These are phyloP conservation scores for Strongylocentrotus purpuratus DNA, from an alignment of 35 echinoderm and acorn worm genomes.

Conservation along the genomic window DNA sequence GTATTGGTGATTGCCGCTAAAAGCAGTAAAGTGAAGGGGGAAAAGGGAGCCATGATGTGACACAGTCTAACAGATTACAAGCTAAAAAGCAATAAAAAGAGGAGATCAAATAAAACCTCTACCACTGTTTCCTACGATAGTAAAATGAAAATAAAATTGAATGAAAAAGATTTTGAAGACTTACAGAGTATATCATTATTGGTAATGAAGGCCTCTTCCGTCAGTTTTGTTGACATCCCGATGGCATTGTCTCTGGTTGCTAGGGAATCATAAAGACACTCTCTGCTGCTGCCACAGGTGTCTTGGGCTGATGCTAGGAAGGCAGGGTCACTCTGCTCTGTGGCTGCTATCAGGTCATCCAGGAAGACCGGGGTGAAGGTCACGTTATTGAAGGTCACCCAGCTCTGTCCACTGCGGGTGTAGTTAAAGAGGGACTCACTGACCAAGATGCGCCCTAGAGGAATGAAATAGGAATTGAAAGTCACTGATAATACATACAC, in stretches of 20 bases:
- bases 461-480: not conserved
- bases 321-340: constrained; percentile 10
- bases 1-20: no score
- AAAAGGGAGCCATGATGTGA: no score
- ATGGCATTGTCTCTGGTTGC: constrained; percentile 63
- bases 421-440: constrained; percentile 72
- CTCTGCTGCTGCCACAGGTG: constrained; percentile 58
- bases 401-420: constrained; percentile 43
- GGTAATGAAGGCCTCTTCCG: constrained; percentile 33
- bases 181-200: constrained; percentile 33
- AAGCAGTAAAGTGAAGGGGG: no score
- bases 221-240: constrained; percentile 66
- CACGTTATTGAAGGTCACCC: constrained; percentile 63
- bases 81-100: no score
- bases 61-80: no score
- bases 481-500: no score
- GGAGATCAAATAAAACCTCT: no score
- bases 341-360: constrained; percentile 52
- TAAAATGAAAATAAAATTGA: no score
- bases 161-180: not conserved
- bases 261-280: constrained; percentile 82
- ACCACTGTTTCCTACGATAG: no score
- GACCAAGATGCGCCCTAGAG: constrained; percentile 67
- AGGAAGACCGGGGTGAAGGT: constrained; percentile 80
- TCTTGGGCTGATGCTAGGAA: constrained; percentile 24